phyloP scores from a whole-genome alignment of 2,888 invertebrate genomes.

The Sipunculus nudus region DNA sequence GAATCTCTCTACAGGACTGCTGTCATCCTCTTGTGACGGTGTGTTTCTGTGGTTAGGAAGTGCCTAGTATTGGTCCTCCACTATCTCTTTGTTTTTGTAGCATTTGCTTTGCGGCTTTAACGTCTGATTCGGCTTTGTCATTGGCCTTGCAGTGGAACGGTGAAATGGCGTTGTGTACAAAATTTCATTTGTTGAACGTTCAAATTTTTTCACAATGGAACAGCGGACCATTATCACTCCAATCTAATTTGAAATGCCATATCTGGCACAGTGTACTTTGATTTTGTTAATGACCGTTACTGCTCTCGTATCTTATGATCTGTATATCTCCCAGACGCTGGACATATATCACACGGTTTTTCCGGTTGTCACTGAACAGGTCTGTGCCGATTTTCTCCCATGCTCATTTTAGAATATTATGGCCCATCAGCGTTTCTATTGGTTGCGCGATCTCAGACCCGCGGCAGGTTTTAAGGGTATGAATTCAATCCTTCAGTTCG shows the following conservation, averaged over 20 bases:
- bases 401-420: background rate
- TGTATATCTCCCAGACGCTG: slow-evolving; percentile 9
- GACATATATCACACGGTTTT: slow-evolving; percentile 5
- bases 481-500: background rate
- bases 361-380: background rate
- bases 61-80: slow-evolving; percentile 1
- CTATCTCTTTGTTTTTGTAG: background rate
- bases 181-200: background rate
- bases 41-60: slow-evolving; percentile 6
- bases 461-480: slow-evolving; percentile 1
- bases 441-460: background rate
- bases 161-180: background rate
- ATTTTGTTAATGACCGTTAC: background rate
- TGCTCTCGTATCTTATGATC: background rate
- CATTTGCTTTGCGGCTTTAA: slow-evolving; percentile 6
- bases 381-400: slow-evolving; percentile 14
- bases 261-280: slow-evolving; percentile 1
- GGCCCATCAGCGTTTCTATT: background rate
- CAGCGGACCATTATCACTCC: slow-evolving; percentile 1
- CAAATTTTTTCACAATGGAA: background rate
- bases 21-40: background rate
- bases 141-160: slow-evolving; percentile 5
- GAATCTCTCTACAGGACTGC: slow-evolving; percentile 5
- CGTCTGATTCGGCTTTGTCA: slow-evolving; percentile 11
- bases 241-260: slow-evolving; percentile 10